Conservation (phyloP, 2,888 invertebrate species). For the Oscheius sp. region DNA sequence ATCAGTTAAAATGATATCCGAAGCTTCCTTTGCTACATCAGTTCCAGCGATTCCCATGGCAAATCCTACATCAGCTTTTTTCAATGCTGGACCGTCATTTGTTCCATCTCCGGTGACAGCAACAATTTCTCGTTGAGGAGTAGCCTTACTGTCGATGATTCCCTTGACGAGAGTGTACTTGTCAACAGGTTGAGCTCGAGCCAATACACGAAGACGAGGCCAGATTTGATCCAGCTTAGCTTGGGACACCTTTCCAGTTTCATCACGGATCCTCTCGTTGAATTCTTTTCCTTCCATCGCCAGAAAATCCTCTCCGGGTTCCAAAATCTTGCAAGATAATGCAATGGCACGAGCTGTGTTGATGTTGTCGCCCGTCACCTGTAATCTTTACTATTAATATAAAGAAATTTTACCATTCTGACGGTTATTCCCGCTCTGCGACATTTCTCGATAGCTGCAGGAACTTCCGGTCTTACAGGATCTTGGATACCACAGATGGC, state of each 20-base stretch:
- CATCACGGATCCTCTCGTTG: slow-evolving; percentile 77
- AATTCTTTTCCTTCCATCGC: slow-evolving; percentile 98
- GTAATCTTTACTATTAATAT: too few relatives aligned
- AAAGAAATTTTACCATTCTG: slow-evolving; percentile 39
- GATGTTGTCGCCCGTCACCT: slow-evolving; percentile 74
- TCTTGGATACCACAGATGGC: slow-evolving; percentile 89
- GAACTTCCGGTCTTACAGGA: slow-evolving; percentile 88
- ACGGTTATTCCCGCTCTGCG: slow-evolving; percentile 93
- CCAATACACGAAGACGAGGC: slow-evolving; percentile 73
- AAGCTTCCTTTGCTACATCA: slow-evolving; percentile 99
- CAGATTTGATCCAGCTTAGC: slow-evolving; percentile 71
- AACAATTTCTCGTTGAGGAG: slow-evolving; percentile 72
- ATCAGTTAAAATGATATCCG: slow-evolving; percentile 76
- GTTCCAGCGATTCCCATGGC: slow-evolving; percentile 93
- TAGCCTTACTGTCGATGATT: slow-evolving; percentile 73
- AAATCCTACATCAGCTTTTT: slow-evolving; percentile 75
- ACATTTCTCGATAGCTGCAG: slow-evolving; percentile 91
- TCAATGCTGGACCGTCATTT: slow-evolving; percentile 75
- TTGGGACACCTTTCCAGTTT: slow-evolving; percentile 64
- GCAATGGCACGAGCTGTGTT: slow-evolving; percentile 97
- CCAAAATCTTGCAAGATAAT: slow-evolving; percentile 92
- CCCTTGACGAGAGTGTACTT: slow-evolving; percentile 74
- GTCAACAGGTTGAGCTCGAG: slow-evolving; percentile 75
- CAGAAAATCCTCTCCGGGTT: slow-evolving; percentile 91
- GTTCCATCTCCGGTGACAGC: slow-evolving; percentile 76